Evolutionary conservation across 2,113 vertebrate genomes (phyloP), one percentile per base, ranked within the genome.

Genomic region (Grantiella picta): DNA sequence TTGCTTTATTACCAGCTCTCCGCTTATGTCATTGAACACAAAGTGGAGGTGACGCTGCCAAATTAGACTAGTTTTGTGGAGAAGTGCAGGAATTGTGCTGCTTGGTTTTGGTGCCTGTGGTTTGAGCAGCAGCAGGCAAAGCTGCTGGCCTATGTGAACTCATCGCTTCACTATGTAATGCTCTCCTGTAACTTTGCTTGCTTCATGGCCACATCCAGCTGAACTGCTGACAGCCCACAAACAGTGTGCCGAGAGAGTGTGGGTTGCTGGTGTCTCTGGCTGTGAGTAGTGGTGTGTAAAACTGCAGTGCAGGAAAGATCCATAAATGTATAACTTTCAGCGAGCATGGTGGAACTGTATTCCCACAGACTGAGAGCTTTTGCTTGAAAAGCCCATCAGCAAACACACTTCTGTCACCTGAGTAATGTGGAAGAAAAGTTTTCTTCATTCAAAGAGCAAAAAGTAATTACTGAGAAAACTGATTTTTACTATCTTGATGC

Each of bases 1-100:
- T 82, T 50, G 61, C 4, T 1, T 52, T 92, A 91, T 87, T n/a
- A 38, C 65, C 59, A 35, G 20, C 47, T 79, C 45, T 61, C 21
- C 0, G 0, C 27, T 49, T 56, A 18, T 1, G 9, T 47, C 71
- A 50, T 12, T 13, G 35, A 77, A 15, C 50, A 9, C 11, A 7
- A 27, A 59, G 36, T 6, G 1, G 40, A 40, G 49, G 40, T 5
- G 21, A 15, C 0, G 1, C 61, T 87, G 63, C 36, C 63, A 50
- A 50, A 73, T 47, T 13, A 10, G 27, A 73, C 44, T 42, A 0
- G 0, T 50, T 86, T 56, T 24, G 61, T n/a, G 53, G 17, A 45
- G 73, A 33, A 44, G 36, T 4, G 15, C 35, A 47, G 68, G 75
- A 76, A 18, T 79, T 33, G 61, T 22, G 7, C 28, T 28, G 14